phyloP scores from a whole-genome alignment of 2,797 vertebrate species.

The Etheostoma nigrum region DNA sequence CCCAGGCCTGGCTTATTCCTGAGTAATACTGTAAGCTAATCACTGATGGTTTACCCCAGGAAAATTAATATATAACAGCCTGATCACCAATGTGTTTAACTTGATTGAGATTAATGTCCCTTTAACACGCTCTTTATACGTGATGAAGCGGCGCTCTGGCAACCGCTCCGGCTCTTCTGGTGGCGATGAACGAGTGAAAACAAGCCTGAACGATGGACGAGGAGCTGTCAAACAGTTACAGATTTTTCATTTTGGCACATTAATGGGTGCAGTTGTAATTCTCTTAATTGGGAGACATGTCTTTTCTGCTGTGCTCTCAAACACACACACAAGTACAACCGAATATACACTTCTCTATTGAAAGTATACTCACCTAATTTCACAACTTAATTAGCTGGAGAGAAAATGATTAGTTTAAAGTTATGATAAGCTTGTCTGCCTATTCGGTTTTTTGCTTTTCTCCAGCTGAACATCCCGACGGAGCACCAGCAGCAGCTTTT shows the following conservation, averaged over 20 bases:
- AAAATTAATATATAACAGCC: conserved; percentile 60
- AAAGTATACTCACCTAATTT: background rate
- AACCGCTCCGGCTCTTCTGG: background rate
- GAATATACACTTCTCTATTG: background rate
- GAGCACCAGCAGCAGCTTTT: conserved; percentile 18
- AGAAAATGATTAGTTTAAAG: conserved; percentile 9
- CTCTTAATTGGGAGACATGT: background rate
- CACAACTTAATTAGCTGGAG: background rate
- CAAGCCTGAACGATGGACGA: background rate
- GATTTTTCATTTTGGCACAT: background rate
- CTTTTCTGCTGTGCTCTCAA: too few relatives aligned
- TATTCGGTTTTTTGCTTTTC: conserved; percentile 1
- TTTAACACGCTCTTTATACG: conserved; percentile 42
- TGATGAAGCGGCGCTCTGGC: conserved; percentile 12
- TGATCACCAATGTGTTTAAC: conserved; percentile 63
- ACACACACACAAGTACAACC: too few relatives aligned
- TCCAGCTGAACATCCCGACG: conserved; percentile 8
- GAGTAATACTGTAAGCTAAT: conserved; percentile 57
- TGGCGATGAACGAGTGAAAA: conserved; percentile 23
- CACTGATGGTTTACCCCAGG: conserved; percentile 44
- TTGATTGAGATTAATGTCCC: conserved; percentile 69
- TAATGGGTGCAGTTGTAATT: background rate
- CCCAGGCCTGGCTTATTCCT: conserved; percentile 12
- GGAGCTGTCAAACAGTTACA: background rate
- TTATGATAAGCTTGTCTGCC: background rate